Evolutionary conservation across 2,113 vertebrate species (phyloP), one percentile per base, ranked within the genome.

Genomic region (Rhegmatorhina hoffmannsi): DNA sequence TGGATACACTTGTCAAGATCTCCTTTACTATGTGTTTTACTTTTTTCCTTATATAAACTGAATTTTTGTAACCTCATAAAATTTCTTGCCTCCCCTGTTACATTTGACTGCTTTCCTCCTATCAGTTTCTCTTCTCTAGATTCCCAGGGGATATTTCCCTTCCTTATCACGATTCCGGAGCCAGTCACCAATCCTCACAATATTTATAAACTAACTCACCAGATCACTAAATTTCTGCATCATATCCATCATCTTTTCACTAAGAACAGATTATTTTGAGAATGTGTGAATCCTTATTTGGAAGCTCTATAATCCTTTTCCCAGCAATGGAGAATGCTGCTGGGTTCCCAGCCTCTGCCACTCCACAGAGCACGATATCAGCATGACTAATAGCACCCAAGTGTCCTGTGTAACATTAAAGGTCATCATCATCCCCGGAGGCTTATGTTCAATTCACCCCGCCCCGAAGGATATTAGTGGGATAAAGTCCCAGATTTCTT

Each of bases 261-360:
- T 63, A 87, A 87, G 59, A 34, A 53, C 60, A 92, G 59, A 66
- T 85, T 93, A 79, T 91, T 87, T 72, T 90, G 64, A 92, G 86
- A 96, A 95, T 23, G 66, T 92, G 75, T 94, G 72, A 95, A 93
- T 80, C 63, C 28, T 36, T 86, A 95, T 90, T 83, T 91, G 72
- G 75, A 82, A 76, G 82, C 87, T 75, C 14, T 59, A 40, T 74
- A 72, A 84, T 84, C 60, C 33, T 64, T 84, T 87, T 78, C 19
- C 36, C 58, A 83, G 87, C 38, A 63, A 44, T 50, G 44, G 69
- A 89, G 77, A 91, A 38, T 14, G 40, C 31, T 92, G 63, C 73
- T 78, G 80, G 34, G n/a, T 94, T 90, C 49, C 69, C 66, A 93
- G 64, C 15, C 28, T 72, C 83, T 82, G 80, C 25, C 3, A 8